Evolutionary conservation across 2,113 vertebrate species (phyloP).

Genomic region (Chamaetylas fuelleborni): DNA sequence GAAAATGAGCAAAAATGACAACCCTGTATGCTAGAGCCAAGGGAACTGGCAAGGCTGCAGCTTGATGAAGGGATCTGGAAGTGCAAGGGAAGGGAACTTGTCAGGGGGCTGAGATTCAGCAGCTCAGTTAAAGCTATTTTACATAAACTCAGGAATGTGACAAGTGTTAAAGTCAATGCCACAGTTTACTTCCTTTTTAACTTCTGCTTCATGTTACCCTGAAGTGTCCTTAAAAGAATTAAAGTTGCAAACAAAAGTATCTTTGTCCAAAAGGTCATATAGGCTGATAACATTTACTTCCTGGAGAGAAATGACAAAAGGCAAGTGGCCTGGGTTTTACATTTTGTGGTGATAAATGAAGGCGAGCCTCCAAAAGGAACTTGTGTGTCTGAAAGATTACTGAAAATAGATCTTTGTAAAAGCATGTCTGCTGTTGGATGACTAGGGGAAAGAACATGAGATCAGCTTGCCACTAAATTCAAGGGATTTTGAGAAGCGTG

Average conservation of each 20-base stretch:
- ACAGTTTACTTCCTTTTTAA: not conserved
- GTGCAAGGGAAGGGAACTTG: not conserved
- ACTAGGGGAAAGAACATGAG: not conserved
- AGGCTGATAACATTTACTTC: not conserved
- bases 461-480: not conserved
- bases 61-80: not conserved
- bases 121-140: not conserved
- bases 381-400: not conserved
- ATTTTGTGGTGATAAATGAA: not conserved
- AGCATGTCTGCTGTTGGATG: not conserved
- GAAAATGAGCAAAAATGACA: not conserved
- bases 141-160: not conserved
- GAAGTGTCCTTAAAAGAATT: not conserved
- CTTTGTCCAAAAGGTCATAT: not conserved
- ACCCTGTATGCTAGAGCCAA: not conserved
- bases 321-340: not conserved
- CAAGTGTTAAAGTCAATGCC: not conserved
- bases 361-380: not conserved
- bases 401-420: not conserved
- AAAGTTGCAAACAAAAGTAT: not conserved
- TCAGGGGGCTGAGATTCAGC: not conserved
- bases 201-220: not conserved
- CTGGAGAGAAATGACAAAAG: not conserved
- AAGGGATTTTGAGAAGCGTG: not conserved
- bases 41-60: not conserved